phyloP scores from a whole-genome alignment of 2,113 vertebrate genomes.

The Hydropotes inermis region DNA sequence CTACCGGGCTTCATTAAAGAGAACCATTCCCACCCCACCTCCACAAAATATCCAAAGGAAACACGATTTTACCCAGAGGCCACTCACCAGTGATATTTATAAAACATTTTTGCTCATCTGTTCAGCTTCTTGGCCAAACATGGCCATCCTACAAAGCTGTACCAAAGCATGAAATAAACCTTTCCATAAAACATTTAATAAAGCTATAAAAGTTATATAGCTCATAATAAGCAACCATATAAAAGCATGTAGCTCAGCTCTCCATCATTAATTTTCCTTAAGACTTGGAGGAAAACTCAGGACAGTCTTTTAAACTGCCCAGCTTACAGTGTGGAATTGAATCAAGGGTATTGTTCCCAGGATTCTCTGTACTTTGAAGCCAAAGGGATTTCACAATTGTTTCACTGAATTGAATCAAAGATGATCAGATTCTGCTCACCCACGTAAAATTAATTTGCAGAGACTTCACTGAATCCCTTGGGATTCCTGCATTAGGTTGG shows the following conservation, averaged over 20 bases:
- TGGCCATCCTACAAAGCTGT: not conserved
- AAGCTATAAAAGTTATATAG: slow-evolving; percentile 62
- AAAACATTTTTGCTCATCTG: slow-evolving; percentile 60
- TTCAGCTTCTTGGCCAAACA: not conserved
- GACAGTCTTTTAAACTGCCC: not conserved
- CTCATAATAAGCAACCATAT: slow-evolving; percentile 35
- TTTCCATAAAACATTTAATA: slow-evolving; percentile 68
- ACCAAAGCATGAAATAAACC: slow-evolving; percentile 64
- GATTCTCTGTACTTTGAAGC: slow-evolving; percentile 9
- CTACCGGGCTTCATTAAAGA: not conserved
- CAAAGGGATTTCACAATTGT: not conserved
- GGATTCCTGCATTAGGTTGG: not conserved
- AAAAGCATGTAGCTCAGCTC: slow-evolving; percentile 55
- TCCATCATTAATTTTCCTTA: slow-evolving; percentile 42
- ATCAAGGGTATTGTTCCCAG: slow-evolving; percentile 3
- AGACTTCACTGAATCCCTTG: slow-evolving; percentile 10
- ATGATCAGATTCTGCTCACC: slow-evolving; percentile 19
- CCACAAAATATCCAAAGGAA: slow-evolving; percentile 13
- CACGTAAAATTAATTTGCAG: not conserved
- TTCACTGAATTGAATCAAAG: slow-evolving; percentile 38
- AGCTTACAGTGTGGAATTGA: not conserved
- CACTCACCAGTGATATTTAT: slow-evolving; percentile 40
- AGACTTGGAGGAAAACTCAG: not conserved
- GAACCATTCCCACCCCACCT: not conserved
- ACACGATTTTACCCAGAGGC: slow-evolving; percentile 35